Percentiles rank a stretch among this genome's conserved stretches.
phyloP scores from a whole-genome alignment of 2,888 invertebrate genomes.

The Macrosoma leucophasiata region DNA sequence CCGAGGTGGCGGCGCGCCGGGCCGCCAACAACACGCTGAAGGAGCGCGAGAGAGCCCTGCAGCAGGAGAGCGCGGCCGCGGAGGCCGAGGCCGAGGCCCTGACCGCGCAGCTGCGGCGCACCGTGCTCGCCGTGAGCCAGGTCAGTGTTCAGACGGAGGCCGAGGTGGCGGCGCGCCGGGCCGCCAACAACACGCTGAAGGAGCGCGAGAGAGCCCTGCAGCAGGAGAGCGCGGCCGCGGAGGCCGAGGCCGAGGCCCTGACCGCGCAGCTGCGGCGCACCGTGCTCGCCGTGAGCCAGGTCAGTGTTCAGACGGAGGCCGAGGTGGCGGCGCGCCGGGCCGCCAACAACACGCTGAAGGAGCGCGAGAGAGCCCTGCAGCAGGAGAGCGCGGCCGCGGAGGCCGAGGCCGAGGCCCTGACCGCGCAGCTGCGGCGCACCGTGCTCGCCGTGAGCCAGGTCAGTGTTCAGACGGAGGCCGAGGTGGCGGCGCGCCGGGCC shows the following conservation, averaged over 20 bases:
- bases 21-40: constrained; percentile 79
- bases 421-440: constrained; percentile 81
- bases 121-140: constrained; percentile 91
- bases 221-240: constrained; percentile 67
- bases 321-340: not conserved
- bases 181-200: constrained; percentile 80
- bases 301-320: constrained; percentile 83
- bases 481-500: not conserved
- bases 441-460: constrained; percentile 92
- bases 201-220: constrained; percentile 87
- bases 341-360: constrained; percentile 81
- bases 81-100: constrained; percentile 41
- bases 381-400: constrained; percentile 66
- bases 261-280: constrained; percentile 82
- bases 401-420: constrained; percentile 44
- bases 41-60: constrained; percentile 86
- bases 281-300: constrained; percentile 91
- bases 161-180: not conserved
- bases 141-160: constrained; percentile 85
- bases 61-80: constrained; percentile 73
- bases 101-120: constrained; percentile 80
- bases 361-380: constrained; percentile 86
- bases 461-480: constrained; percentile 80
- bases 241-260: constrained; percentile 42
- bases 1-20: not conserved